A percentile compares a stretch with the other conserved stretches of the same genome.
phyloP scores from a whole-genome alignment of 2,113 vertebrate species.

The Mirza zaza region DNA sequence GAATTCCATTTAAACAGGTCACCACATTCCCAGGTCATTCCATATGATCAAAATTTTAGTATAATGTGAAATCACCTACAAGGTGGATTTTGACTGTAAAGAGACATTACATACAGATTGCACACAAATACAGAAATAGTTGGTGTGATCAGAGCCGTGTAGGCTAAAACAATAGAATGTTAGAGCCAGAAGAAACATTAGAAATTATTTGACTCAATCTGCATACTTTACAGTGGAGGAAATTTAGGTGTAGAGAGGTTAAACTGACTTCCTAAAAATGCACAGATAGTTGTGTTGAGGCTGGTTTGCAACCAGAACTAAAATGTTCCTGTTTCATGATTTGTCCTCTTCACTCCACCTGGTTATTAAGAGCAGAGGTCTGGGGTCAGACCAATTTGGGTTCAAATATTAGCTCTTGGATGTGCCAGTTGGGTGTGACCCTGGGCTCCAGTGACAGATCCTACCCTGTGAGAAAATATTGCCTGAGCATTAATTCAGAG shows the following conservation, averaged over 20 bases:
- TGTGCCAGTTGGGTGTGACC: neutral
- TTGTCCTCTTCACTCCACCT: neutral
- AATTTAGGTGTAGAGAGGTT: neutral
- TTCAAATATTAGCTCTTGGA: neutral
- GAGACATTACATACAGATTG: neutral
- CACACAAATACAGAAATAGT: neutral
- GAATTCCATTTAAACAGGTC: neutral
- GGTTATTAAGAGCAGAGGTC: neutral
- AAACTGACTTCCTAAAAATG: neutral
- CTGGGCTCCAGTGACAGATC: neutral
- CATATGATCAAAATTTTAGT: neutral
- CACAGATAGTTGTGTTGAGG: neutral
- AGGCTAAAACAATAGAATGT: neutral
- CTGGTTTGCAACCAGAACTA: neutral
- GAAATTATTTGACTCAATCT: neutral
- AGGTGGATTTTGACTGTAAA: neutral
- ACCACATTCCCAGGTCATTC: neutral
- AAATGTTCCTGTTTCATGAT: neutral
- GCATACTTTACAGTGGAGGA: neutral
- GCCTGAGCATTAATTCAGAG: neutral
- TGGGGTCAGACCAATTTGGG: neutral
- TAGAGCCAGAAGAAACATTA: neutral
- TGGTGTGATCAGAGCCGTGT: neutral
- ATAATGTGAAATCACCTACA: neutral
- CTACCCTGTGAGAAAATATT: neutral